Evolutionary conservation across 2,888 invertebrate species (phyloP), one percentile per base, ranked within the genome.

Genomic region (Odontocerum albicorne): DNA sequence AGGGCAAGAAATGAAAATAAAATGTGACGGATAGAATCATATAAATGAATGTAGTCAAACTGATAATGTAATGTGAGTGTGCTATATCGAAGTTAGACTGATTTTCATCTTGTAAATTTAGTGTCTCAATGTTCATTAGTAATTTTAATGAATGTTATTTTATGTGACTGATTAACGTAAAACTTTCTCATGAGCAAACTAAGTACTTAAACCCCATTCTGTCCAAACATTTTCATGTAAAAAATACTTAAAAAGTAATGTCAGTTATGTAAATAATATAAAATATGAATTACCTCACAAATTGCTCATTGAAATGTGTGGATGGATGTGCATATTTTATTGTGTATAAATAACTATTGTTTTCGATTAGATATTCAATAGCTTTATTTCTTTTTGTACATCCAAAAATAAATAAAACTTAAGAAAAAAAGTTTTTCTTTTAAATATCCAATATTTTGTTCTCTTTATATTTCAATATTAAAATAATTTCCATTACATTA

Each of bases 11-110:
- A n/a, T n/a, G n/a, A n/a, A n/a, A n/a, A n/a, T n/a, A n/a, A n/a
- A n/a, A n/a, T n/a, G n/a, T n/a, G n/a, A n/a, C n/a, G n/a, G n/a
- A n/a, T n/a, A n/a, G n/a, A n/a, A n/a, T n/a, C n/a, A n/a, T n/a
- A n/a, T n/a, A n/a, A n/a, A n/a, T n/a, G n/a, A n/a, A n/a, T n/a
- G n/a, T n/a, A n/a, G n/a, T n/a, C n/a, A n/a, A n/a, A n/a, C n/a
- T n/a, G n/a, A n/a, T n/a, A n/a, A n/a, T n/a, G n/a, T n/a, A 36
- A 50, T 32, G 44, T 36, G 44, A 52, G 22, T 53, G 50, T 46
- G 55, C 55, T 59, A 59, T 55, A 55, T 59, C 55, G 55, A 57
- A 59, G 51, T 59, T 59, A 59, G 59, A 59, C 59, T 59, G 59
- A 59, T 55, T 49, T 45, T 46, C 53, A 47, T 57, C 58, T 58